A percentile compares a stretch with the other conserved stretches of the same genome.
These are phyloP conservation scores for Epizoanthus ramosus DNA, from an alignment of 92 coral and sea anemone species.

Conservation along the genomic window DNA sequence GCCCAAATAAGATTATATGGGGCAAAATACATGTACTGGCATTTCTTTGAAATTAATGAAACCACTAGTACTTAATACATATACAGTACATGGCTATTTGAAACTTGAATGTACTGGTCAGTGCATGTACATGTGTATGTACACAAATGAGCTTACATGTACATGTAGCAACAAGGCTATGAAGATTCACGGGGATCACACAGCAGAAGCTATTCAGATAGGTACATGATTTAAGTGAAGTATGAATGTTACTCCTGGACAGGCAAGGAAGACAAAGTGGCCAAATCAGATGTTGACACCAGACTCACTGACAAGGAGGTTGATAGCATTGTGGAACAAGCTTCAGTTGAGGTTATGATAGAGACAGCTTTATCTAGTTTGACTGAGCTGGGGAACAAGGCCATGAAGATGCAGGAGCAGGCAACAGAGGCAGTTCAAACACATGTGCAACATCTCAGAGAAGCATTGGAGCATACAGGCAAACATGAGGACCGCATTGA, in stretches of 20 bases:
- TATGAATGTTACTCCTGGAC: neutral
- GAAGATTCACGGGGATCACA: too few species aligned
- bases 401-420: conserved; percentile 73
- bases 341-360: conserved; percentile 79
- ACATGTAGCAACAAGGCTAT: too few species aligned
- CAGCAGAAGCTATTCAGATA: too few species aligned
- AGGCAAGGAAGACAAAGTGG: neutral
- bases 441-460: conserved; percentile 70
- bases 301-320: conserved; percentile 72
- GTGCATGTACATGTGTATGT: neutral
- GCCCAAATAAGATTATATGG: too few species aligned
- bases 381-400: conserved; percentile 69
- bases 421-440: conserved; percentile 73
- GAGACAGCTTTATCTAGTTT: conserved; percentile 65
- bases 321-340: conserved; percentile 64
- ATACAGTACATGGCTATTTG: neutral
- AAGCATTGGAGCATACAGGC: conserved; percentile 67
- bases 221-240: neutral
- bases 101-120: too few species aligned
- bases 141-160: too few species aligned
- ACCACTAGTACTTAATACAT: too few species aligned
- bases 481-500: conserved; percentile 58
- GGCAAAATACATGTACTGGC: too few species aligned
- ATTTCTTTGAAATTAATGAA: too few species aligned
- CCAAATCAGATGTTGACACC: conserved; percentile 41